These are phyloP conservation scores for Rallus crepitans DNA, from an alignment of 2,797 vertebrate species.

Conservation along the genomic window DNA sequence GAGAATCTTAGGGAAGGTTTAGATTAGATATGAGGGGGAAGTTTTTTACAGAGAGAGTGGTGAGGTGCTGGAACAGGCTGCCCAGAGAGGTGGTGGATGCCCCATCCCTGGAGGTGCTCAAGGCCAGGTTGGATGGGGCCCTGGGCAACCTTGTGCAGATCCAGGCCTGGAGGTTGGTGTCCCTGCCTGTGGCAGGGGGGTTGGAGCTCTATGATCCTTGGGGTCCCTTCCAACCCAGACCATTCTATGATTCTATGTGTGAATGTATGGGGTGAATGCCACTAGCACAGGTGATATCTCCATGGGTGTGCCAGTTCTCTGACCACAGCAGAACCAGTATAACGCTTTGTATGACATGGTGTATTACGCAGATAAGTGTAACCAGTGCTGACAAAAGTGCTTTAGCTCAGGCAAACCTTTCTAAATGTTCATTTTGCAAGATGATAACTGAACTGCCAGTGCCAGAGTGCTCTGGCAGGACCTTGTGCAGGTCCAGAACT, in stretches of 20 bases:
- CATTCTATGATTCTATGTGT: no score
- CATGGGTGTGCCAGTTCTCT: neutral
- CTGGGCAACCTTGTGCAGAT: no score
- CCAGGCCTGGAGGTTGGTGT: no score
- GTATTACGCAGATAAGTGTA: accelerated
- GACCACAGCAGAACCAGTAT: neutral
- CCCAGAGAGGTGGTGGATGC: no score
- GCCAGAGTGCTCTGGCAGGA: neutral
- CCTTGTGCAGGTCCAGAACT: neutral
- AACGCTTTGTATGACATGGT: accelerated
- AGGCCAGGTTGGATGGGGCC: no score
- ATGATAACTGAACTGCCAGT: neutral
- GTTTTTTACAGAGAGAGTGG: no score
- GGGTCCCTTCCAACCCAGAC: no score
- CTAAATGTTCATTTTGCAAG: neutral
- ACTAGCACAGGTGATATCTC: neutral
- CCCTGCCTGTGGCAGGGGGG: no score
- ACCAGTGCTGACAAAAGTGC: neutral
- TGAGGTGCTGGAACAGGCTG: no score
- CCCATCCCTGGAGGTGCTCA: no score
- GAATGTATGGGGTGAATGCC: neutral
- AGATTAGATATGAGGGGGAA: no score
- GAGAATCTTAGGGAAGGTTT: neutral
- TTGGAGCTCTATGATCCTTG: no score
- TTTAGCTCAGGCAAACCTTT: neutral